Evolutionary conservation across 2,797 vertebrate species (phyloP).

Genomic region (Lerista edwardsae): DNA sequence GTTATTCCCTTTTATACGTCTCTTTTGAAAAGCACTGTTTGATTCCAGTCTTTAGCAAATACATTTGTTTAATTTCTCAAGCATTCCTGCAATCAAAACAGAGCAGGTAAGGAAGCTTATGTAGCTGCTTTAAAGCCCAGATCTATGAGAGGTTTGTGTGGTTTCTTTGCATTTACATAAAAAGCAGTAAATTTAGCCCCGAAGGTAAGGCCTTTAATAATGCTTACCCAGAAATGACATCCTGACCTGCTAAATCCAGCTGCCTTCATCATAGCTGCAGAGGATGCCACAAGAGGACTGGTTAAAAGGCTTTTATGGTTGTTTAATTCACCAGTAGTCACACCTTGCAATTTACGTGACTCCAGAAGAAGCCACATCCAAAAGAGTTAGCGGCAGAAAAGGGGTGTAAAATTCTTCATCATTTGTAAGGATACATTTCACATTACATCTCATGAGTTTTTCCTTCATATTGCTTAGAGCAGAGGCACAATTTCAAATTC

Average conservation of each 20-base stretch:
- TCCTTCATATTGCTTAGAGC: no score
- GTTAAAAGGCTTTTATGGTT: slow-evolving; percentile 8
- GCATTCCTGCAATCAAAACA: slow-evolving; percentile 41
- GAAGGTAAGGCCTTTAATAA: slow-evolving; percentile 25
- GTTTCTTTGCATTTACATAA: slow-evolving; percentile 45
- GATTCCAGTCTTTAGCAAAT: slow-evolving; percentile 25
- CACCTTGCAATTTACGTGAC: not conserved
- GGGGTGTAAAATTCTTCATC: not conserved
- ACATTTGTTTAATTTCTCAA: slow-evolving; percentile 55
- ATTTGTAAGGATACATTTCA: not conserved
- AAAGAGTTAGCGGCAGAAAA: not conserved
- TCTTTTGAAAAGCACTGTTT: slow-evolving; percentile 44
- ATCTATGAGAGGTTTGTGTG: slow-evolving; percentile 35
- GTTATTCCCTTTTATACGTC: slow-evolving; percentile 16
- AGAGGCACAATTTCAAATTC: no score
- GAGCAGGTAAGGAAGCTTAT: slow-evolving; percentile 14
- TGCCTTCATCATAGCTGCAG: not conserved
- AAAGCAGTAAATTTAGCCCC: slow-evolving; percentile 46
- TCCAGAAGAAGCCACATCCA: not conserved
- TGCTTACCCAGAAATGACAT: slow-evolving; percentile 22
- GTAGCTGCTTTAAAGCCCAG: slow-evolving; percentile 42
- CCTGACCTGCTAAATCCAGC: slow-evolving; percentile 12
- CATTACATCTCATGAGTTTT: no score
- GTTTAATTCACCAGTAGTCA: not conserved
- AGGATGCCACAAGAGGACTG: not conserved